phyloP scores from a whole-genome alignment of 2,113 vertebrate genomes.

The Cavia porcellus region DNA sequence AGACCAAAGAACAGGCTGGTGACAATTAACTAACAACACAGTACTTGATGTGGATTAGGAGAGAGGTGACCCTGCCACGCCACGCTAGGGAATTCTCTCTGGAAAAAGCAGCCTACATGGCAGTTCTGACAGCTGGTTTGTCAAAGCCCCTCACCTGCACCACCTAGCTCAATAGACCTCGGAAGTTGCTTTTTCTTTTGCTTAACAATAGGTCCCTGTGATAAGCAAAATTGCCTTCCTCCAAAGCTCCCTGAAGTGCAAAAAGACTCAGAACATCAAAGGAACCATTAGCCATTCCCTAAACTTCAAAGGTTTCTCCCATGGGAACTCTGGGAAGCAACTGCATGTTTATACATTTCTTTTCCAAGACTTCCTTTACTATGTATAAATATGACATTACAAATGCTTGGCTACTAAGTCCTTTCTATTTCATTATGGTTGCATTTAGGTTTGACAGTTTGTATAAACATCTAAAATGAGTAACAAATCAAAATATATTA shows the following conservation, averaged over 20 bases:
- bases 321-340: conserved; percentile 54
- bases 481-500: conserved; percentile 33
- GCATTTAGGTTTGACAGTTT: conserved; percentile 23
- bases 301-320: conserved; percentile 80
- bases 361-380: background rate
- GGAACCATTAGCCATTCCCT: conserved; percentile 70
- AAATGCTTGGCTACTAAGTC: background rate
- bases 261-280: conserved; percentile 81
- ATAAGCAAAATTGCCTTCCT: conserved; percentile 75
- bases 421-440: conserved; percentile 7
- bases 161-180: conserved; percentile 61
- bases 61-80: background rate
- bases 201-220: conserved; percentile 79
- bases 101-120: background rate
- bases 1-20: background rate
- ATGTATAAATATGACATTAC: conserved; percentile 15
- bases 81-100: background rate
- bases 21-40: background rate
- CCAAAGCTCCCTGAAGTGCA: conserved; percentile 79
- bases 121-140: background rate
- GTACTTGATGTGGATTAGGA: background rate
- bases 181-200: conserved; percentile 74
- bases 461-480: conserved; percentile 21
- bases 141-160: conserved; percentile 67
- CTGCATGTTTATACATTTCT: conserved; percentile 32